Conservation (phyloP, 2,888 invertebrate species). For the Dynastes tityus region DNA sequence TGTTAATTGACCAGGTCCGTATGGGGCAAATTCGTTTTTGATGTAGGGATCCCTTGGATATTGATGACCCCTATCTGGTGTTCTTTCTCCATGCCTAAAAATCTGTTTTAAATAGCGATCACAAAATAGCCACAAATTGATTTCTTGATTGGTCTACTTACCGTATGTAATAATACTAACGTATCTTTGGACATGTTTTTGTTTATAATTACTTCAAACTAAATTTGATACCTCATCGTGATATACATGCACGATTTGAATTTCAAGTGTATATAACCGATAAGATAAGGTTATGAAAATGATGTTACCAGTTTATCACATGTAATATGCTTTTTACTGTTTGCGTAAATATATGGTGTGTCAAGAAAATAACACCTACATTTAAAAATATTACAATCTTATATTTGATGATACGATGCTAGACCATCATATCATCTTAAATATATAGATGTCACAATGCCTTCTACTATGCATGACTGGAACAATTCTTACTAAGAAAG, state of each 20-base stretch:
- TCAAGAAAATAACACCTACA: no score
- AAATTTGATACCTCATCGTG: not conserved
- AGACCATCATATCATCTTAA: no score
- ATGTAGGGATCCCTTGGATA: conserved; percentile 44
- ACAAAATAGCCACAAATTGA: not conserved
- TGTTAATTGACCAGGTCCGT: conserved; percentile 45
- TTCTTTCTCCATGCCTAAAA: conserved; percentile 49
- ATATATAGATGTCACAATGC: no score
- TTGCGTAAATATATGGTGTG: not conserved
- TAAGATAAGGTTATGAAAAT: not conserved
- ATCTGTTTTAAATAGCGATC: conserved; percentile 18
- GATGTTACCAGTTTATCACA: not conserved
- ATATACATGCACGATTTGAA: no score
- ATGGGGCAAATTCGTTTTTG: conserved; percentile 33
- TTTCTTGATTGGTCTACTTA: not conserved
- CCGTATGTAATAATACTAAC: conserved; percentile 15
- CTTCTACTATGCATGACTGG: no score
- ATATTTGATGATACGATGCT: no score
- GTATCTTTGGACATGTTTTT: not conserved
- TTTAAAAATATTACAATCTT: no score
- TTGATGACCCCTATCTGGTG: conserved; percentile 33
- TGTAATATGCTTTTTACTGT: not conserved
- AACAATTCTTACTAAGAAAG: no score
- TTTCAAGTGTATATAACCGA: not conserved
- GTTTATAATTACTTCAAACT: not conserved